Evolutionary conservation across 2,888 invertebrate species (phyloP).

Genomic region (Girardia tigrina): DNA sequence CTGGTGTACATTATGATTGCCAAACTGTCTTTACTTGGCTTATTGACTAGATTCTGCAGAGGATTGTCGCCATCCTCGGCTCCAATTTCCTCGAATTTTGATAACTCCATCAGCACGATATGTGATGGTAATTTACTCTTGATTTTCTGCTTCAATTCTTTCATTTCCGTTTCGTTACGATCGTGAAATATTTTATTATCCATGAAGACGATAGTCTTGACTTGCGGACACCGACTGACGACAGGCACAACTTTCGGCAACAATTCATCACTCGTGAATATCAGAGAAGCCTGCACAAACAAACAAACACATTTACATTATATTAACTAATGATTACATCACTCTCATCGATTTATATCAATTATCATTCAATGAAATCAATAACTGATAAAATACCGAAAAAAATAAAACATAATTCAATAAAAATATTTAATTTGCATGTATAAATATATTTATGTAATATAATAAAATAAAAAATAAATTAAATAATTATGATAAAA

Average conservation of each 20-base stretch:
- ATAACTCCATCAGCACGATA: not conserved
- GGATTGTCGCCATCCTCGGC: not conserved
- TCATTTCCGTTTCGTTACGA: not conserved
- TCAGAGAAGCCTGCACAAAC: not conserved
- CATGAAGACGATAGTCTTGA: not conserved
- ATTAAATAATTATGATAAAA: too few relatives aligned
- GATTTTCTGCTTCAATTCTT: not conserved
- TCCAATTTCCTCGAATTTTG: conserved; percentile 8
- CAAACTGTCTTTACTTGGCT: not conserved
- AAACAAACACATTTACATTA: too few relatives aligned
- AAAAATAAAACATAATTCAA: too few relatives aligned
- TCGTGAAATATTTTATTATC: not conserved
- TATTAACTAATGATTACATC: too few relatives aligned
- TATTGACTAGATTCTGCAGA: not conserved
- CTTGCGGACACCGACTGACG: not conserved
- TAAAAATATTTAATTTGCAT: too few relatives aligned
- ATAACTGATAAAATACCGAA: too few relatives aligned
- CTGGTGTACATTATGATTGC: not conserved
- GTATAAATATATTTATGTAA: too few relatives aligned
- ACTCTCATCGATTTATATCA: too few relatives aligned
- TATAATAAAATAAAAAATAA: too few relatives aligned
- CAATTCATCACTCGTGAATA: not conserved
- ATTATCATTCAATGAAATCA: too few relatives aligned
- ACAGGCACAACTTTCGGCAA: not conserved
- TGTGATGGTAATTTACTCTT: not conserved